Base-by-base conservation (phyloP, 2,113 vertebrate species). In the Myrmecobius fasciatus region DNA sequence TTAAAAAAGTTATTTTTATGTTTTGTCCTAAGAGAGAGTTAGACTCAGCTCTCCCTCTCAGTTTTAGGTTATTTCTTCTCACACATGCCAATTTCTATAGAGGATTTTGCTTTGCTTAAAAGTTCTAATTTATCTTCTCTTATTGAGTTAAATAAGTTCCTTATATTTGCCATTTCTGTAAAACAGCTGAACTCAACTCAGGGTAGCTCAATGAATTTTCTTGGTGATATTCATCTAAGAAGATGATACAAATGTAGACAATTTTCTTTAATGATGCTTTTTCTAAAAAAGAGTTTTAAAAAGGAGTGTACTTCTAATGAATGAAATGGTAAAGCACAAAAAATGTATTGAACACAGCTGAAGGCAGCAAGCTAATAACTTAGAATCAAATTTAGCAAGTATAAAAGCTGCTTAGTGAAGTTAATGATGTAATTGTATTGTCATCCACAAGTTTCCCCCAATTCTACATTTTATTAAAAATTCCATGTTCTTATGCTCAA, bases 401-500 rank as follows among this genome's bases (percentile, higher is more conserved):
- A 88, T 90, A 94, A 97, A 97, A 95, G 96, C 36, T 36, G 96
- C 28, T 96, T 95, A 0, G 48, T 95, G 95, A 22, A 94, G 92
- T 98, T 98, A 98, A 98, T 95, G 92, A 95, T 96, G 49, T 89
- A 97, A 95, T 25, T 91, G 53, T 94, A 94, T 56, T 92, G 17
- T 88, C 90, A 97, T 95, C 51, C 25, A 96, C 43, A n/a, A 94
- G 98, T 36, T 60, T 31, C 3, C 56, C 31, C 31, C 89, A 97
- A 97, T 17, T 91, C 93, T 92, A 31, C 90, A 92, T 48, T 97
- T 95, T 93, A 96, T 97, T 96, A 92, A 91, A 96, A 96, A 94
- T 0, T 94, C 43, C 31, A 96, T 95, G 94, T 95, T 90, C 91
- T 75, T 97, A n/a, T n/a, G n/a, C n/a, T n/a, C n/a, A n/a, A n/a